phyloP scores from a whole-genome alignment of 2,888 invertebrate genomes.

The Mythimna loreyi region DNA sequence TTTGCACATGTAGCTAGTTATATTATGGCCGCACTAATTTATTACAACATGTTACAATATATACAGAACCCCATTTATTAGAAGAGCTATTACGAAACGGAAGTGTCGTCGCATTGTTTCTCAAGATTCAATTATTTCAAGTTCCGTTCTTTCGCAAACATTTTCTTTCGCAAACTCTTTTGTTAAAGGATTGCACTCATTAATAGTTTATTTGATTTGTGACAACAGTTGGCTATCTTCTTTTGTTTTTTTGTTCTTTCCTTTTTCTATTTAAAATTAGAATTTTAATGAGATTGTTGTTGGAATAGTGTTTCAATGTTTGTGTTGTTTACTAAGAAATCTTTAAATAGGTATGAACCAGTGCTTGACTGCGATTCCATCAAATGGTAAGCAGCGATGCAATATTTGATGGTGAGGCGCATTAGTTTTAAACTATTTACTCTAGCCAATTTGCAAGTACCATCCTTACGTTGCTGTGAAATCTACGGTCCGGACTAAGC shows the following conservation, averaged over 20 bases:
- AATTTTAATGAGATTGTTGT: conserved; percentile 38
- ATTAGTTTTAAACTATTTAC: too few relatives aligned
- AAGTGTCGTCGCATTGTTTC: conserved; percentile 32
- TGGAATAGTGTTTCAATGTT: conserved; percentile 9
- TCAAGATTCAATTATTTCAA: conserved; percentile 49
- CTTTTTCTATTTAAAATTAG: conserved; percentile 30
- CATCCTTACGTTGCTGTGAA: too few relatives aligned
- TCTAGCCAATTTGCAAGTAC: too few relatives aligned
- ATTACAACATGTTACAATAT: conserved; percentile 29
- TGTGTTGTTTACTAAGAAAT: not conserved
- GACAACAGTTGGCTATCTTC: conserved; percentile 26
- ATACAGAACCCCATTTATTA: conserved; percentile 21
- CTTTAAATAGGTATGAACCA: too few relatives aligned
- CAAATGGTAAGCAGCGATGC: too few relatives aligned
- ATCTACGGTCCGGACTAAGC: too few relatives aligned
- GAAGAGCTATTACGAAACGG: conserved; percentile 8
- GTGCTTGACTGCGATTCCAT: too few relatives aligned
- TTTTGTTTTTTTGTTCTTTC: conserved; percentile 24
- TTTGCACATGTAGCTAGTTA: conserved; percentile 26
- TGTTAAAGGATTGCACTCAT: conserved; percentile 50
- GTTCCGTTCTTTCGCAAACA: conserved; percentile 32
- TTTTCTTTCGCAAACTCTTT: conserved; percentile 42
- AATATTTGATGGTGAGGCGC: too few relatives aligned
- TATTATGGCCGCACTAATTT: conserved; percentile 12
- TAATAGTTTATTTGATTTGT: conserved; percentile 49